phyloP scores from a whole-genome alignment of 2,888 invertebrate genomes.

The Allophyes oxyacanthae region DNA sequence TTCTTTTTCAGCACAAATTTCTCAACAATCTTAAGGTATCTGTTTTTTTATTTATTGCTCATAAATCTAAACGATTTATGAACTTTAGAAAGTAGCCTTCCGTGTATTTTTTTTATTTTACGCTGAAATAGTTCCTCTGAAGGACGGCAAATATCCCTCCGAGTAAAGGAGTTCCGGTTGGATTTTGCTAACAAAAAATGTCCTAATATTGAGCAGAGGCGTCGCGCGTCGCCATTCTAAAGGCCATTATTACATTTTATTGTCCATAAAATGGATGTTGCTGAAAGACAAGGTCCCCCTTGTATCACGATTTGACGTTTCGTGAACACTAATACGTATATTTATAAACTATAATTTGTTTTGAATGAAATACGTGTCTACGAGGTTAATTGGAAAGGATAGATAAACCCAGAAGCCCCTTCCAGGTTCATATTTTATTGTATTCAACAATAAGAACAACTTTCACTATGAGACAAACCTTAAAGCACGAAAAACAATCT shows the following conservation, averaged over 20 bases:
- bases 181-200: slow-evolving; percentile 41
- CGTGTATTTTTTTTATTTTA: neutral
- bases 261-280: slow-evolving; percentile 55
- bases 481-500: too few relatives aligned
- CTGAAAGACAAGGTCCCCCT: slow-evolving; percentile 53
- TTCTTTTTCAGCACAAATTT: too few relatives aligned
- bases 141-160: neutral
- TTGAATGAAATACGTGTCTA: too few relatives aligned
- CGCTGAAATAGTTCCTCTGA: neutral
- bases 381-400: too few relatives aligned
- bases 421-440: too few relatives aligned
- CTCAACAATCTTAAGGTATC: too few relatives aligned
- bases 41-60: too few relatives aligned
- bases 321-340: slow-evolving; percentile 44
- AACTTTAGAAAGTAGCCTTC: too few relatives aligned
- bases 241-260: slow-evolving; percentile 71
- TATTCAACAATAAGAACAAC: too few relatives aligned
- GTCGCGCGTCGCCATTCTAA: slow-evolving; percentile 59
- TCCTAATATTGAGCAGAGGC: slow-evolving; percentile 51
- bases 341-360: slow-evolving; percentile 1
- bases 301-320: slow-evolving; percentile 57
- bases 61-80: too few relatives aligned
- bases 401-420: too few relatives aligned
- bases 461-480: too few relatives aligned
- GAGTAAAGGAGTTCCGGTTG: neutral